Percentiles rank a stretch among this genome's conserved stretches.
Conservation (phyloP, 2,797 vertebrate genomes). For the Crenuchus spilurus region DNA sequence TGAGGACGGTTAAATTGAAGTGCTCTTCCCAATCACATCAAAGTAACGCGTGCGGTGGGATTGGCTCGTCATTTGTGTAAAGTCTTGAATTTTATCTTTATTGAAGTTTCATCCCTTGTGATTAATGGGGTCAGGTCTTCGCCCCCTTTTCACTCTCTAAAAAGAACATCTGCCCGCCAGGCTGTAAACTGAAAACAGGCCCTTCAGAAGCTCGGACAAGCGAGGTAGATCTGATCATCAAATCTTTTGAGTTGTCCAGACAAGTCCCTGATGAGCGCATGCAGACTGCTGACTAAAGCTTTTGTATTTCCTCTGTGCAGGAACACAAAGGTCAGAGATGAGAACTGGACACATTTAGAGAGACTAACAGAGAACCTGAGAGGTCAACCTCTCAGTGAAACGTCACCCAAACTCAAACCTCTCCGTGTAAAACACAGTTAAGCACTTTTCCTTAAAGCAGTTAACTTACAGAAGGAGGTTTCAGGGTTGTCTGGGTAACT, state of each 20-base stretch:
- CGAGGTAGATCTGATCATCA: conserved; percentile 40
- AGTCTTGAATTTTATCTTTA: conserved; percentile 20
- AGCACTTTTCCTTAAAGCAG: background rate
- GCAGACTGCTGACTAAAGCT: conserved; percentile 48
- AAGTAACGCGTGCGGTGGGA: background rate
- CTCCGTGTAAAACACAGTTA: conserved; percentile 15
- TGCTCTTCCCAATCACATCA: conserved; percentile 48
- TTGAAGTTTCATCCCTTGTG: conserved; percentile 16
- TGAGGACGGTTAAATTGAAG: conserved; percentile 45
- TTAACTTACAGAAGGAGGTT: background rate
- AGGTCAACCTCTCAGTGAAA: conserved; percentile 40
- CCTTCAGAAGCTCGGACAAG: conserved; percentile 36
- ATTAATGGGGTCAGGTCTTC: conserved; percentile 32
- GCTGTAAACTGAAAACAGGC: conserved; percentile 21
- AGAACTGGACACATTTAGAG: conserved; percentile 29
- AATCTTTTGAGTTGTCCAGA: conserved; percentile 27
- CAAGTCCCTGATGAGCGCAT: conserved; percentile 36
- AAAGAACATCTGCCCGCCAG: conserved; percentile 6
- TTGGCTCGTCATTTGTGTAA: conserved; percentile 23
- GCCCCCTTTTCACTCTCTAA: conserved; percentile 22
- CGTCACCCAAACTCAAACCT: conserved; percentile 30
- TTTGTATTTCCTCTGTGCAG: conserved; percentile 40
- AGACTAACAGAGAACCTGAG: conserved; percentile 31
- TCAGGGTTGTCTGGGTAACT: background rate
- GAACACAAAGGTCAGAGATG: conserved; percentile 42